Base-by-base conservation (phyloP, 2,797 vertebrate species). In the Scarus forsteni region DNA sequence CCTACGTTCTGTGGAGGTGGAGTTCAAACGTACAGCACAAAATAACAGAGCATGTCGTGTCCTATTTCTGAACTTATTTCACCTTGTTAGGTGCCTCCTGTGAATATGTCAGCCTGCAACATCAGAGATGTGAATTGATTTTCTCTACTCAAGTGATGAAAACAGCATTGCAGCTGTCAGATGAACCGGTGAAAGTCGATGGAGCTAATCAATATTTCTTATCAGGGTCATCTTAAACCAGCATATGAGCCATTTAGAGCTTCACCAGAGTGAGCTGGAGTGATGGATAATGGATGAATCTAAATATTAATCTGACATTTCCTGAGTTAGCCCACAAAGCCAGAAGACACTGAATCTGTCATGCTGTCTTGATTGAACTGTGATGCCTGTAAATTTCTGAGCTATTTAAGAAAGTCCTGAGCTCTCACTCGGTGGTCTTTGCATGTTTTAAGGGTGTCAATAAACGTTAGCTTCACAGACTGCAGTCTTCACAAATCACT, bases 91-190 rank as follows among this genome's bases (percentile, higher is more conserved):
- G 9, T 62, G 49, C 34, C 68, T 59, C 55, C 39, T 54, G 56
- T 50, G 54, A 84, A 82, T 81, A 83, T 66, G 62, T 81, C 35
- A 35, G 15, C 70, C 50, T 48, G 57, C 6, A 10, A 51, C 19
- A 60, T 69, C 46, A 53, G 19, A 59, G 69, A 73, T 63, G 35
- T 12, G 12, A 70, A 86, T 77, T 40, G 67, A 82, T 76, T 82
- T 74, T 73, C 63, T 77, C 40, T 58, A 53, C 42, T 75, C 61
- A 40, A 60, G 49, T 64, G 64, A 54, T 60, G 46, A 79, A 74
- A 81, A 74, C 42, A 40, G 60, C 44, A 19, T 35, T 51, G 56
- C 48, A 39, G 48, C 38, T 43, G 56, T 70, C 61, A 73, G 52
- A 39, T 16, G 10, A 55, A 56, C 38, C 42, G 45, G 50, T 45